Conservation (phyloP, 2,888 invertebrate species). For the Odontocolon sp. region DNA sequence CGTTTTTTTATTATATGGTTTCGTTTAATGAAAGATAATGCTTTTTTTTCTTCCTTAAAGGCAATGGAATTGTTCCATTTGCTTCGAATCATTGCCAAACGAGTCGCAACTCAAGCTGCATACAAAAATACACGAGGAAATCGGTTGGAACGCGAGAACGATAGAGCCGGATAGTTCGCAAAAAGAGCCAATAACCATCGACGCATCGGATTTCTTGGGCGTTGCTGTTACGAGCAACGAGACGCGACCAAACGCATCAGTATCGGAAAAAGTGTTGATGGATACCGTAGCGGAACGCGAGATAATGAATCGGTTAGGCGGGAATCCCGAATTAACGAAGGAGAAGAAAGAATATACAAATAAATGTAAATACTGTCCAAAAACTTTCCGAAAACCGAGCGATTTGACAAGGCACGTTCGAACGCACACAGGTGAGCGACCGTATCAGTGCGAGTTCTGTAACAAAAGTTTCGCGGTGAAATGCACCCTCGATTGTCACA, state of each 20-base stretch:
- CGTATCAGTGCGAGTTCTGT: conserved; percentile 84
- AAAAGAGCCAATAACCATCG: conserved; percentile 69
- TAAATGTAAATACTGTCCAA: conserved; percentile 84
- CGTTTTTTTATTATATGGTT: no score
- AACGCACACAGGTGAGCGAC: conserved; percentile 87
- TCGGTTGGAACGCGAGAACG: conserved; percentile 57
- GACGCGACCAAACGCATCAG: conserved; percentile 60
- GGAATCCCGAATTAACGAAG: conserved; percentile 46
- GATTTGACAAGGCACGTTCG: conserved; percentile 86
- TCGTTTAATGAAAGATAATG: neutral
- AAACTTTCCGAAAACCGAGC: conserved; percentile 86
- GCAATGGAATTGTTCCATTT: conserved; percentile 71
- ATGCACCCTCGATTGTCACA: conserved; percentile 85
- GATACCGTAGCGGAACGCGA: conserved; percentile 75
- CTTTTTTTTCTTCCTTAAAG: conserved; percentile 60
- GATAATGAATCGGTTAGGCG: conserved; percentile 64
- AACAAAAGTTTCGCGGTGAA: conserved; percentile 85
- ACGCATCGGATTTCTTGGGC: conserved; percentile 30
- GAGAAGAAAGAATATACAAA: conserved; percentile 80
- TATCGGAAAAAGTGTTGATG: conserved; percentile 76
- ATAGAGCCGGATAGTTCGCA: conserved; percentile 66
- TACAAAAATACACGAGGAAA: conserved; percentile 67
- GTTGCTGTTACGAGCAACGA: conserved; percentile 31
- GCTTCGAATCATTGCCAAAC: conserved; percentile 70
- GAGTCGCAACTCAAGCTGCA: conserved; percentile 72